Evolutionary conservation across 2,797 vertebrate species (phyloP), one percentile per base, ranked within the genome.

Genomic region (Dendrocincla tyrannina): DNA sequence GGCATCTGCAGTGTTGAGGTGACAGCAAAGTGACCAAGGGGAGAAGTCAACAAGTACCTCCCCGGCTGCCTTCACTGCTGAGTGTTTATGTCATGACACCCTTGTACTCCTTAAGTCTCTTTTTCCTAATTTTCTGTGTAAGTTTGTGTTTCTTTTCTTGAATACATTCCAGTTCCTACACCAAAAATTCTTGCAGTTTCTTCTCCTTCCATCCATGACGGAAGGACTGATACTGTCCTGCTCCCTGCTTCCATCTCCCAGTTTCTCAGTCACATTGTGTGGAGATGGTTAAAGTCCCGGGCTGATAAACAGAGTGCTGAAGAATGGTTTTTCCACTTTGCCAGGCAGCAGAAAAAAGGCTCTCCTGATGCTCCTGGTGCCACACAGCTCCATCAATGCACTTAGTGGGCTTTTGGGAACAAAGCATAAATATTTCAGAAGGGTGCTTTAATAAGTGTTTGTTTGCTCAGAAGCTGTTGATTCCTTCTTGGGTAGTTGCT

Each of bases 291-390:
- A 68, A 67, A 32, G 33, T 41, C 41, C 11, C 0, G 0, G n/a
- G 10, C 55, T 82, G 70, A 72, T 28, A 91, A 92, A 82, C 88
- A 96, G 60, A 1, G 17, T 17, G 44, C 56, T 87, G 81, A 94
- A 63, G 91, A 72, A 94, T 70, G 62, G 49, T 85, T 94, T 94
- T 96, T 85, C 89, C 92, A 63, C 75, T 96, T 89, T 96, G 93
- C 93, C 91, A 94, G 85, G 91, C 94, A 95, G 94, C 86, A 0
- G 84, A 27, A 56, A 70, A 96, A 84, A 96, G 72, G 39, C 84
- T 95, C 77, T 96, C 78, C 66, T 76, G 89, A 16, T 1, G 7
- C 89, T 96, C 94, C 86, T 23, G 91, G 86, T 80, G 82, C 89
- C 89, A 58, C 3, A 2, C 84, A 81, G 35, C 9, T 75, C 49